A percentile compares a stretch with the other conserved stretches of the same genome.
Conservation (phyloP, 2,888 invertebrate species). For the Conus canariensis region DNA sequence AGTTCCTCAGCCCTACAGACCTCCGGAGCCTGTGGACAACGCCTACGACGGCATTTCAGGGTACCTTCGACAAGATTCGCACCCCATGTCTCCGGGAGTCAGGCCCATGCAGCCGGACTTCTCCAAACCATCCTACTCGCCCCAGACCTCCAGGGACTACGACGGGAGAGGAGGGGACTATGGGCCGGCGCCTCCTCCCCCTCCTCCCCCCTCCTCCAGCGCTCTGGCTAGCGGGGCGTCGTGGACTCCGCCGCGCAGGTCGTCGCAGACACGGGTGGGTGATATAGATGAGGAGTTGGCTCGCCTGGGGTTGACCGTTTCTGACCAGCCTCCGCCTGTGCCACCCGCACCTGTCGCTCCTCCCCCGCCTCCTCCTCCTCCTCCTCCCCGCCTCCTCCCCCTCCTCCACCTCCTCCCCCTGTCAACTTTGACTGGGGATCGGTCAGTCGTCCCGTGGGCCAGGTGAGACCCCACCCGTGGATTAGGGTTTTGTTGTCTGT, state of each 20-base stretch:
- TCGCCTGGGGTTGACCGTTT: constrained; percentile 35
- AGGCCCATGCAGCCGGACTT: constrained; percentile 29
- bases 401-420: constrained; percentile 53
- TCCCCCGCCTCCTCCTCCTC: constrained; percentile 54
- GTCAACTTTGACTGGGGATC: constrained; percentile 47
- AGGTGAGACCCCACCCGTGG: constrained; percentile 48
- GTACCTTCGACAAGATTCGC: not conserved
- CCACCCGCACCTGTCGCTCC: constrained; percentile 48
- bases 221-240: constrained; percentile 26
- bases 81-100: constrained; percentile 18
- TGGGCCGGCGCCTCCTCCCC: constrained; percentile 26
- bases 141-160: constrained; percentile 35
- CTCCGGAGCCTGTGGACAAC: constrained; percentile 24
- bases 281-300: constrained; percentile 33
- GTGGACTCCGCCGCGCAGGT: constrained; percentile 44
- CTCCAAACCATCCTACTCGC: constrained; percentile 38
- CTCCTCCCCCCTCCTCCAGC: constrained; percentile 27
- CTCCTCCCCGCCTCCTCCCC: constrained; percentile 59
- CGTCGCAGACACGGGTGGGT: not conserved
- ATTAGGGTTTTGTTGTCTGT: not conserved
- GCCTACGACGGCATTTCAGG: constrained; percentile 22
- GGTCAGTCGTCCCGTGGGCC: constrained; percentile 39
- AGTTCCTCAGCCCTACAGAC: constrained; percentile 32
- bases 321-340: constrained; percentile 44
- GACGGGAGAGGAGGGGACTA: not conserved